Evolutionary conservation across 2,888 invertebrate genomes (phyloP).

Genomic region (Scaptomyza cyrtandrae): DNA sequence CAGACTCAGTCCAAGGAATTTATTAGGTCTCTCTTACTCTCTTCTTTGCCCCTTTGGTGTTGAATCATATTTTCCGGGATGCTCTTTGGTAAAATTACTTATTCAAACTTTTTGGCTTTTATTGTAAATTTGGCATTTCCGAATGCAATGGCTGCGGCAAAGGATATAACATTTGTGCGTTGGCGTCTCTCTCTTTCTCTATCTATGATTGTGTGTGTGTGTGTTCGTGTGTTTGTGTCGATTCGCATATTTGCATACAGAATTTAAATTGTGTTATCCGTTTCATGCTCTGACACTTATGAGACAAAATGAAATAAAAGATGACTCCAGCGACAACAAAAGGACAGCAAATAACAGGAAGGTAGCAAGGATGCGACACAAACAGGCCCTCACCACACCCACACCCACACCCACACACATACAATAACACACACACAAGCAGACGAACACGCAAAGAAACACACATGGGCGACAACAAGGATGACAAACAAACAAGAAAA

Average conservation of each 20-base stretch:
- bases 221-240: conserved; percentile 30
- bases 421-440: too few relatives aligned
- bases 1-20: conserved; percentile 15
- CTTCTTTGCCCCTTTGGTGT: not conserved
- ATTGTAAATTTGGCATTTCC: conserved; percentile 69
- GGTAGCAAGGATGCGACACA: conserved; percentile 50
- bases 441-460: conserved; percentile 22
- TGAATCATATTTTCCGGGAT: conserved; percentile 13
- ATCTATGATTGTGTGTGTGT: conserved; percentile 4
- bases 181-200: not conserved
- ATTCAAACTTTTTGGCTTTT: conserved; percentile 70
- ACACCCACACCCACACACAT: conserved; percentile 26
- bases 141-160: conserved; percentile 50
- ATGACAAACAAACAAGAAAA: conserved; percentile 45
- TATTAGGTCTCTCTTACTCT: conserved; percentile 3
- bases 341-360: conserved; percentile 52
- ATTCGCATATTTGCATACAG: conserved; percentile 66
- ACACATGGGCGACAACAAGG: conserved; percentile 12
- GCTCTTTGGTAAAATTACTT: conserved; percentile 51
- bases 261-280: conserved; percentile 77
- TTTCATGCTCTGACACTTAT: conserved; percentile 76
- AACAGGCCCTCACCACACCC: conserved; percentile 28
- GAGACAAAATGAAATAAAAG: conserved; percentile 77
- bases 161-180: conserved; percentile 43
- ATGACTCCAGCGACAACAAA: conserved; percentile 65